phyloP scores from a whole-genome alignment of 2,113 vertebrate genomes.

The Rousettus leschenaultii region DNA sequence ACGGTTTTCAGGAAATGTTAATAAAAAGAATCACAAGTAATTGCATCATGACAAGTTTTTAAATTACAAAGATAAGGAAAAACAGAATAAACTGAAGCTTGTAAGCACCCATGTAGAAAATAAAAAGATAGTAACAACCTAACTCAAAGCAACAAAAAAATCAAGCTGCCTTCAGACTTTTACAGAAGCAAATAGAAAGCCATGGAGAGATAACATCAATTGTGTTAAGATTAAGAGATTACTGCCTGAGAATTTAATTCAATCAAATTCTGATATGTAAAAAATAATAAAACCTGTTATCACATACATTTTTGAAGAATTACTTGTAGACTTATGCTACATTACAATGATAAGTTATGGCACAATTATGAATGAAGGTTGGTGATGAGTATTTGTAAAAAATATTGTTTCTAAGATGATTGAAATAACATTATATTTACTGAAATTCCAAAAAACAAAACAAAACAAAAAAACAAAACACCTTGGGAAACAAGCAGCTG shows the following conservation, averaged over 20 bases:
- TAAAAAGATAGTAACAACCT: not conserved
- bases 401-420: not conserved
- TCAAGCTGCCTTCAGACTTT: not conserved
- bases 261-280: not conserved
- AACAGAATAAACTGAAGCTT: not conserved
- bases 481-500: not conserved
- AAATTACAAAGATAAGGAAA: not conserved
- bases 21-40: not conserved
- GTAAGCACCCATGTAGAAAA: not conserved
- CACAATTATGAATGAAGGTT: not conserved
- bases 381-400: not conserved
- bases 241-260: not conserved
- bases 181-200: not conserved
- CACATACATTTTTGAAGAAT: not conserved
- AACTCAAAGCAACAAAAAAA: not conserved
- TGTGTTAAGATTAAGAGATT: not conserved
- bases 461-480: not conserved
- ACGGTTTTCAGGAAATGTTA: not conserved
- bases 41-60: not conserved
- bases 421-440: not conserved
- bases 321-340: not conserved
- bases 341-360: not conserved
- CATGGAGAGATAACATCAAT: not conserved
- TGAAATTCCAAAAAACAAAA: not conserved
- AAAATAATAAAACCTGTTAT: not conserved